Conservation (phyloP, 2,888 invertebrate genomes). For the Therioaphis trifolii region DNA sequence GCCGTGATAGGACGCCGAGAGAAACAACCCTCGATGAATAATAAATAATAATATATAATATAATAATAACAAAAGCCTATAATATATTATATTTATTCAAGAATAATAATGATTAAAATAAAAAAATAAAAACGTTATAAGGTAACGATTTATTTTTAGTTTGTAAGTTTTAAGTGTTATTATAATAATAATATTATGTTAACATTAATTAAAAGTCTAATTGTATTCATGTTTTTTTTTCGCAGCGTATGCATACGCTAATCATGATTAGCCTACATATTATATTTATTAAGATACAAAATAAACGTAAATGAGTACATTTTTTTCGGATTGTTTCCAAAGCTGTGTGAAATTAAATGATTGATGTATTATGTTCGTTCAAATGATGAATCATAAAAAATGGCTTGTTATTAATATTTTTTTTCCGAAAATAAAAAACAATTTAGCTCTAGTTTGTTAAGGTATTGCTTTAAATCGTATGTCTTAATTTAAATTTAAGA, state of each 20-base stretch:
- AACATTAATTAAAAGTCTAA: constrained; percentile 46
- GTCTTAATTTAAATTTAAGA: constrained; percentile 39
- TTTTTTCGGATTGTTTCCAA: not conserved
- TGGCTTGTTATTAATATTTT: constrained; percentile 32
- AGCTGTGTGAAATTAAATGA: constrained; percentile 17
- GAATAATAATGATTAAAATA: not conserved
- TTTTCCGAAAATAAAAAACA: constrained; percentile 16
- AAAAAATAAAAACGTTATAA: constrained; percentile 11
- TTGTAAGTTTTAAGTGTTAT: constrained; percentile 47
- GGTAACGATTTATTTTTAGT: constrained; percentile 35
- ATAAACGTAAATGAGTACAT: not conserved
- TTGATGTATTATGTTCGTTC: not conserved
- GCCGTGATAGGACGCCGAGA: not conserved
- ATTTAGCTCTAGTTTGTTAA: constrained; percentile 28
- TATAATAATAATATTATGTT: constrained; percentile 42
- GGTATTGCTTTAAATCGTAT: constrained; percentile 27
- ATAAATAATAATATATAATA: not conserved
- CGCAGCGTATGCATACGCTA: not conserved
- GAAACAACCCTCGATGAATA: not conserved
- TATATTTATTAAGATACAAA: constrained; percentile 1
- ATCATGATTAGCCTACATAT: constrained; percentile 26
- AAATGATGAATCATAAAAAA: not conserved
- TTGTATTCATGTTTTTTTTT: constrained; percentile 34
- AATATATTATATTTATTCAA: not conserved
- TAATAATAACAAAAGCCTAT: not conserved